Evolutionary conservation across 2,797 vertebrate genomes (phyloP).

Genomic region (Sphenopsis melanotis): DNA sequence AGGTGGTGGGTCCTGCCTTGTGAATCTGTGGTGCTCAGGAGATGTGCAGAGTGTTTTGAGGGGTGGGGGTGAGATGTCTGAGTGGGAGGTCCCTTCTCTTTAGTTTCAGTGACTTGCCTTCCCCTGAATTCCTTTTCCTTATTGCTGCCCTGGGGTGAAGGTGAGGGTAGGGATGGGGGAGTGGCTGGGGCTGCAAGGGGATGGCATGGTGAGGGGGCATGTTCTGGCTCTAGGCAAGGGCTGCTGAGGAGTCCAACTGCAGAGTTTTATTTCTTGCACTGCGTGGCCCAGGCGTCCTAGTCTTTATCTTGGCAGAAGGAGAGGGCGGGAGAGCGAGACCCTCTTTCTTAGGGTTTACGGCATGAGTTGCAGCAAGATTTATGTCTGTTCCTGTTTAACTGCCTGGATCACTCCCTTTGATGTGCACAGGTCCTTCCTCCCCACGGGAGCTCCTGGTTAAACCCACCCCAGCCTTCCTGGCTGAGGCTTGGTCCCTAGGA

Average conservation of each 20-base stretch:
- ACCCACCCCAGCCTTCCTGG: conserved; percentile 41
- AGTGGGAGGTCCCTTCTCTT: conserved; percentile 54
- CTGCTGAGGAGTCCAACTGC: not conserved
- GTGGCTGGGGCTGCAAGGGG: not conserved
- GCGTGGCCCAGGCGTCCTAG: not conserved
- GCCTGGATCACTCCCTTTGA: conserved; percentile 58
- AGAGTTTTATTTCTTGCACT: conserved; percentile 26
- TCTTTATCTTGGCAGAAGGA: conserved; percentile 27
- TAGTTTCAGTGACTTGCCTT: conserved; percentile 38
- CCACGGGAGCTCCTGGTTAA: conserved; percentile 30
- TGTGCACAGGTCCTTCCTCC: conserved; percentile 59
- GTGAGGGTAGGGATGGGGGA: conserved; percentile 50
- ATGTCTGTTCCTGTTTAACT: conserved; percentile 62
- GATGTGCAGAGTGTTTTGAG: not conserved
- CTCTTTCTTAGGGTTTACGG: conserved; percentile 31
- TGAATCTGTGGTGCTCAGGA: not conserved
- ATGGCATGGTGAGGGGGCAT: not conserved
- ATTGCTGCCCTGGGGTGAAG: conserved; percentile 46
- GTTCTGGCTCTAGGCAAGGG: not conserved
- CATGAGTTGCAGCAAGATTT: conserved; percentile 35
- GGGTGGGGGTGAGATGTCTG: conserved; percentile 37
- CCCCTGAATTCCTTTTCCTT: conserved; percentile 30
- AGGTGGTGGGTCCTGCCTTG: not conserved
- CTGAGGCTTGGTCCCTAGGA: not conserved
- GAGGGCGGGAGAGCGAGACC: conserved; percentile 37